phyloP scores from a whole-genome alignment of 2,797 vertebrate genomes.

The Lemur catta region DNA sequence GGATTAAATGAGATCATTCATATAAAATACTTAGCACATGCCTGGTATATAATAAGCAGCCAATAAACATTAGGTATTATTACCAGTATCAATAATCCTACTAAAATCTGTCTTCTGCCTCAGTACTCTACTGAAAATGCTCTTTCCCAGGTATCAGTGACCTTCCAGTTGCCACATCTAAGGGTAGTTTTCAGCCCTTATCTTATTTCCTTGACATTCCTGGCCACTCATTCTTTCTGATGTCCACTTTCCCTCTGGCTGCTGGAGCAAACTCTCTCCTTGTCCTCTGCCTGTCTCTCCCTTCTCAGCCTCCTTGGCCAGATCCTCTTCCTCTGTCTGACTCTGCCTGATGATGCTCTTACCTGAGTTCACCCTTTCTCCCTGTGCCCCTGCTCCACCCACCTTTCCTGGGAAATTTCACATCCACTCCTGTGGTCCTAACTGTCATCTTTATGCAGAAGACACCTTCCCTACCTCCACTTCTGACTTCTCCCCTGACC shows the following conservation, averaged over 20 bases:
- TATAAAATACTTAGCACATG: background rate
- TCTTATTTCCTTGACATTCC: background rate
- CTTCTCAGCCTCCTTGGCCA: background rate
- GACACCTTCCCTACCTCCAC: background rate
- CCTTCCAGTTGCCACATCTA: background rate
- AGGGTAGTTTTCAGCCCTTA: background rate
- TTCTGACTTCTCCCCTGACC: background rate
- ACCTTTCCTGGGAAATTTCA: background rate
- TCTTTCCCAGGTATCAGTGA: background rate
- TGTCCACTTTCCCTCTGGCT: background rate
- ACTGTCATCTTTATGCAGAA: background rate
- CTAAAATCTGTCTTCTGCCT: background rate
- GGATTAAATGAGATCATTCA: background rate
- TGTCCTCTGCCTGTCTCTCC: background rate
- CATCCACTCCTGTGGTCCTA: background rate
- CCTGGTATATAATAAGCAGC: background rate
- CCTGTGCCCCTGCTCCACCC: background rate
- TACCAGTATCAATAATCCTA: background rate
- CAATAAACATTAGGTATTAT: background rate
- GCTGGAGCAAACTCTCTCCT: background rate
- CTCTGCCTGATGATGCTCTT: background rate
- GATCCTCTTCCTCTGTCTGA: background rate
- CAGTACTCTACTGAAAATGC: background rate
- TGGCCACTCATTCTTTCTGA: background rate
- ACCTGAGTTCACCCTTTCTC: background rate